Base-by-base conservation (phyloP, 2,888 invertebrate species). In the Drosophila eohydei region DNA sequence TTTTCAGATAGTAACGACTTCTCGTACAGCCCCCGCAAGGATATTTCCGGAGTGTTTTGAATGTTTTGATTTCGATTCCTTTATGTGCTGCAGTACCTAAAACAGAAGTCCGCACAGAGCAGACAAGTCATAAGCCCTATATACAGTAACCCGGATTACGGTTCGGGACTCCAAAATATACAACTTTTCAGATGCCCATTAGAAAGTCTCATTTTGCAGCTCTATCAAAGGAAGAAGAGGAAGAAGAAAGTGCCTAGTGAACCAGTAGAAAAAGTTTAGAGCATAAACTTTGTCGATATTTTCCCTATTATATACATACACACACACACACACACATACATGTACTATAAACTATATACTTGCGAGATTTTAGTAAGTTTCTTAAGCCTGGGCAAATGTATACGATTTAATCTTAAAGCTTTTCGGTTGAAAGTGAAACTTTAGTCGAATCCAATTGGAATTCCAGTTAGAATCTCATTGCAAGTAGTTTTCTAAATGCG, bases 1-100 rank as follows among this genome's bases (percentile, higher is more conserved):
- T 21, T 21, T 21, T 21, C 21, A 21, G 21, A 21, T 40, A 7
- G 40, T 21, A 12, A 28, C 11, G 28, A 34, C 9, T 32, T 32
- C 16, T 51, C 16, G 16, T 8, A 34, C 11, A 30, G 4, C 14
- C 2, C 4, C 51, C 26, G 56, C 57, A 57, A 36, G 36, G 44
- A n/a, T 16, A 57, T 56, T 34, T 6, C 16, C 30, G 40, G 43
- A 55, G 28, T 54, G 36, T 60, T 43, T 52, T 40, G 16, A 6
- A 6, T 66, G n/a, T 21, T 21, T 59, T 71, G 44, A 57, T 67
- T 78, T 75, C 51, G 67, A 70, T 16, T 48, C 30, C 68, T 55
- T 66, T 76, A 71, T 66, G 69, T 81, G 79, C 84, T 81, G 81
- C 83, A 88, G 84, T 84, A 84, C 84, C 84, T 84, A 70, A 55